Evolutionary conservation across 2,888 invertebrate species (phyloP).

Genomic region (Eugnorisma glareosa): DNA sequence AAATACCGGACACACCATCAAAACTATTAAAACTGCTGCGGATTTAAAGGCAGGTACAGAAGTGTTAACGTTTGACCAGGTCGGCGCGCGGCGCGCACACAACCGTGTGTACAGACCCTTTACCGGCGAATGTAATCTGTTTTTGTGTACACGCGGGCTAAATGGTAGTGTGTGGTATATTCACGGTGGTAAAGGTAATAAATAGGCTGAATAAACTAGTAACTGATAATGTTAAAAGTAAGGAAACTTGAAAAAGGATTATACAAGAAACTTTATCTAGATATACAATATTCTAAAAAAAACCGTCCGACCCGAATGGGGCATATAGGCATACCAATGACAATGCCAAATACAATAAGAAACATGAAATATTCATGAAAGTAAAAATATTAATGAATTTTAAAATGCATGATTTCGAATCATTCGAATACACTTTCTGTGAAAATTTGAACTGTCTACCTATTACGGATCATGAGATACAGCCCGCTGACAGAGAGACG

Average conservation of each 20-base stretch:
- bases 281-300: too few relatives aligned
- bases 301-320: too few relatives aligned
- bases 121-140: conserved; percentile 73
- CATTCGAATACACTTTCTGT: too few relatives aligned
- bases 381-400: too few relatives aligned
- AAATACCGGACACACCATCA: neutral
- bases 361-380: too few relatives aligned
- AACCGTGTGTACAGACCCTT: conserved; percentile 70
- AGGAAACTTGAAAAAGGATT: neutral
- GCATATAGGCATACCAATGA: too few relatives aligned
- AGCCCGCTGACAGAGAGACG: too few relatives aligned
- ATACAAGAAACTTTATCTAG: neutral
- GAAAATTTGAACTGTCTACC: too few relatives aligned
- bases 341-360: too few relatives aligned
- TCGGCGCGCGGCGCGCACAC: conserved; percentile 65
- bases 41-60: conserved; percentile 68
- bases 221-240: neutral
- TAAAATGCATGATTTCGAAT: too few relatives aligned
- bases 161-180: conserved; percentile 44
- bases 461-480: too few relatives aligned
- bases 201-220: neutral
- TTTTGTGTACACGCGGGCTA: conserved; percentile 62
- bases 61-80: conserved; percentile 78
- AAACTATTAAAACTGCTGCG: conserved; percentile 7
- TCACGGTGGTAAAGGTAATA: conserved; percentile 8